A percentile compares a stretch with the other conserved stretches of the same genome.
Evolutionary conservation across 2,797 vertebrate genomes (phyloP).

Genomic region (Poeciliopsis paucimaculata): DNA sequence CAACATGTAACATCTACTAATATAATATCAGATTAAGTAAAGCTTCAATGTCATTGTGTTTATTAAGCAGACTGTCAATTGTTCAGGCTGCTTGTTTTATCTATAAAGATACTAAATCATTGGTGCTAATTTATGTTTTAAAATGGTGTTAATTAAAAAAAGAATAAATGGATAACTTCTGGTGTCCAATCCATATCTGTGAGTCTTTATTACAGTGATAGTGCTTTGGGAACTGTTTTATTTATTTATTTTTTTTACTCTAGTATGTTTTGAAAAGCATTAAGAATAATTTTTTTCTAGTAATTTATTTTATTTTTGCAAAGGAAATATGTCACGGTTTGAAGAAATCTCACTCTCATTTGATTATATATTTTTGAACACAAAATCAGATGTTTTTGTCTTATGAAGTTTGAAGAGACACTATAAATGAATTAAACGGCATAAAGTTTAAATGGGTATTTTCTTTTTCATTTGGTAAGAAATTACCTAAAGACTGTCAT

Average conservation of each 20-base stretch:
- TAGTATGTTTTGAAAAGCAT: neutral
- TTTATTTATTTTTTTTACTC: neutral
- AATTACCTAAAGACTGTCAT: slow-evolving; percentile 16
- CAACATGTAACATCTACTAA: neutral
- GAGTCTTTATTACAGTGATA: neutral
- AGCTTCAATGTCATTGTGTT: neutral
- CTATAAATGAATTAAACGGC: neutral
- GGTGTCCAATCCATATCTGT: neutral
- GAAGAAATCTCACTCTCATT: neutral
- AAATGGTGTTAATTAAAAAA: neutral
- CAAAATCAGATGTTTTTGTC: neutral
- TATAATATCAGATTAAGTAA: too few species aligned
- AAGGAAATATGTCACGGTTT: neutral
- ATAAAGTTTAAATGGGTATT: neutral
- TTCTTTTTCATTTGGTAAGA: slow-evolving; percentile 16
- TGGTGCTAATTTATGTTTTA: neutral
- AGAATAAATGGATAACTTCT: neutral
- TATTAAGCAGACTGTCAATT: neutral
- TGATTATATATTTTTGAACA: neutral
- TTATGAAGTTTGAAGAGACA: neutral
- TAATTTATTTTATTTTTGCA: neutral
- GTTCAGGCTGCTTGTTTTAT: neutral
- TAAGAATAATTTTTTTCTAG: neutral
- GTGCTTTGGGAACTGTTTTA: neutral
- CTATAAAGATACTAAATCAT: neutral